Evolutionary conservation across 2,113 vertebrate species (phyloP).

Genomic region (Calyptomena viridis): DNA sequence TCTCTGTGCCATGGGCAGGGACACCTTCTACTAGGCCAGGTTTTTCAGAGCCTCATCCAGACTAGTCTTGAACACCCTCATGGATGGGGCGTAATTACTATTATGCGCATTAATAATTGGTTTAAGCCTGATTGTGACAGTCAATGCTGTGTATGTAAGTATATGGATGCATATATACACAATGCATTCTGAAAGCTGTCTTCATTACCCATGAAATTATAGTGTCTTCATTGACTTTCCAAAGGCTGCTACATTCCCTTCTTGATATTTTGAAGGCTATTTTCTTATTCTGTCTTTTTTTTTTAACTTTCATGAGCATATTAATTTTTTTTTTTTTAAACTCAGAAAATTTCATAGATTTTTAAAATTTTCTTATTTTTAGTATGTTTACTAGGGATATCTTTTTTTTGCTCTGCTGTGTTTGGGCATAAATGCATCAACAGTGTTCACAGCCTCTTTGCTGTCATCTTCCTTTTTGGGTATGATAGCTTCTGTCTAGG

Average conservation of each 20-base stretch:
- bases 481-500: background rate
- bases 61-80: background rate
- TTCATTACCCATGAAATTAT: background rate
- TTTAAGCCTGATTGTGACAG: background rate
- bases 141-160: background rate
- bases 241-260: background rate
- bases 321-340: background rate
- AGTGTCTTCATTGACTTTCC: background rate
- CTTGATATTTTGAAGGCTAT: background rate
- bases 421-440: background rate
- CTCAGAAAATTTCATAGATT: background rate
- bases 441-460: background rate
- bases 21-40: background rate
- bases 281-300: background rate
- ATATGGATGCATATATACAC: fast-evolving
- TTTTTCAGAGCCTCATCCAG: background rate
- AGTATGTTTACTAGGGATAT: background rate
- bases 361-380: background rate
- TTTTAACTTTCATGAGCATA: background rate
- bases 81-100: background rate
- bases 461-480: background rate
- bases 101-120: background rate
- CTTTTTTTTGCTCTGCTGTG: background rate
- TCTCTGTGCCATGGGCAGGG: background rate
- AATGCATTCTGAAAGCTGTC: background rate